A percentile compares a stretch with the other conserved stretches of the same genome.
Evolutionary conservation across 2,797 vertebrate genomes (phyloP).

Genomic region (Tokudaia muenninki): DNA sequence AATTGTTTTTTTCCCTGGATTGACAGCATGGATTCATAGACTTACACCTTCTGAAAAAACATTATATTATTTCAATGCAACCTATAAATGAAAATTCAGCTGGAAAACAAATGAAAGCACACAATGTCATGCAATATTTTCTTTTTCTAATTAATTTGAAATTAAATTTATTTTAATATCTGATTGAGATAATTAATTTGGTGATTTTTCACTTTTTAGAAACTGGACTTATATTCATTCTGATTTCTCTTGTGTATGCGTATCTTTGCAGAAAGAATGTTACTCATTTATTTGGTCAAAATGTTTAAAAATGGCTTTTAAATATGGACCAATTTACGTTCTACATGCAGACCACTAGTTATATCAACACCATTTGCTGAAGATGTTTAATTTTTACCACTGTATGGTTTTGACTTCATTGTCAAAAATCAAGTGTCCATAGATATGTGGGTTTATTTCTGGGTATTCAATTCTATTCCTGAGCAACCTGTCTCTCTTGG

Average conservation of each 20-base stretch:
- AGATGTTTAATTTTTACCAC: not conserved
- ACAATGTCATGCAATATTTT: not conserved
- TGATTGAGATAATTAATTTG: not conserved
- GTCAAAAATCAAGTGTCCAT: not conserved
- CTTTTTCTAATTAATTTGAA: conserved; percentile 3
- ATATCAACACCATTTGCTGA: not conserved
- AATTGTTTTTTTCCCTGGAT: not conserved
- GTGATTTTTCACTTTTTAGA: not conserved
- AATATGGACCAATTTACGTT: not conserved
- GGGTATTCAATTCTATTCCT: too few relatives aligned
- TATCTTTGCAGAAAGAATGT: not conserved
- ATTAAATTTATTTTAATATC: not conserved
- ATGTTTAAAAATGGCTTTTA: not conserved
- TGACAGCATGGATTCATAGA: not conserved
- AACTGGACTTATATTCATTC: not conserved
- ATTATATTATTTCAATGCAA: not conserved
- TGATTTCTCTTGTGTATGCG: not conserved
- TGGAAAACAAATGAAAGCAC: not conserved
- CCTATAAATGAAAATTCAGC: not conserved
- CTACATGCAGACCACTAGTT: not conserved
- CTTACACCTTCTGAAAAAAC: not conserved
- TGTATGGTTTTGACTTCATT: not conserved
- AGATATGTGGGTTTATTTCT: too few relatives aligned
- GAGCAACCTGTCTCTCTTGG: too few relatives aligned
- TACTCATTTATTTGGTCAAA: not conserved